A percentile compares a stretch with the other conserved stretches of the same genome.
These are phyloP conservation scores for Agrochola circellaris DNA, from an alignment of 2,888 invertebrate genomes.

Conservation along the genomic window DNA sequence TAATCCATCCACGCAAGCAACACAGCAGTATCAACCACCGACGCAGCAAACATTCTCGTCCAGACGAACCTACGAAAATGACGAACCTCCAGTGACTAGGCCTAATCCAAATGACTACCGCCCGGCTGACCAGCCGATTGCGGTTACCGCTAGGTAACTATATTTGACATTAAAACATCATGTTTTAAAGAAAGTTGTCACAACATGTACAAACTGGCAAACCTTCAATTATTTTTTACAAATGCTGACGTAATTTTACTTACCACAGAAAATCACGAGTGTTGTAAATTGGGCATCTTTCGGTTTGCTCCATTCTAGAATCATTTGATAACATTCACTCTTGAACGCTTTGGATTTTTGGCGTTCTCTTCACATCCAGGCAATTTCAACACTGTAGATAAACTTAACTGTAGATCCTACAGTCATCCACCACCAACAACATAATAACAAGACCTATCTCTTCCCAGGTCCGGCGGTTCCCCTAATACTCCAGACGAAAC, in stretches of 20 bases:
- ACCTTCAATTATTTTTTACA: neutral
- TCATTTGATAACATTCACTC: neutral
- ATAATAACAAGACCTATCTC: neutral
- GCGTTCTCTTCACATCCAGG: neutral
- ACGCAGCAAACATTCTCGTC: conserved; percentile 31
- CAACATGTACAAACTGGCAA: neutral
- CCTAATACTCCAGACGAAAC: conserved; percentile 1
- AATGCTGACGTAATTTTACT: neutral
- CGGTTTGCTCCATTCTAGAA: neutral
- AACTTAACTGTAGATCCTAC: neutral
- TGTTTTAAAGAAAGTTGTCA: neutral
- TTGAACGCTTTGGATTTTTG: neutral
- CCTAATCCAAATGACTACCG: neutral
- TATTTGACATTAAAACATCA: neutral
- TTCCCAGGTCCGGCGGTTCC: conserved; percentile 39
- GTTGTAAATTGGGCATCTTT: neutral
- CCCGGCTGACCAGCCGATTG: neutral
- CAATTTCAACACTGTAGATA: neutral
- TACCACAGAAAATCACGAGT: neutral
- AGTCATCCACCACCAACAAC: neutral
- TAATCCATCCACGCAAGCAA: conserved; percentile 1
- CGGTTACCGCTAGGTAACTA: conserved; percentile 13
- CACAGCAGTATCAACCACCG: conserved; percentile 26
- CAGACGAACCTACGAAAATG: conserved; percentile 29
- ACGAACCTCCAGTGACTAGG: neutral